These are phyloP conservation scores for Hemicentrotus pulcherrimus DNA, from an alignment of 35 echinoderm and acorn worm species.

Conservation along the genomic window DNA sequence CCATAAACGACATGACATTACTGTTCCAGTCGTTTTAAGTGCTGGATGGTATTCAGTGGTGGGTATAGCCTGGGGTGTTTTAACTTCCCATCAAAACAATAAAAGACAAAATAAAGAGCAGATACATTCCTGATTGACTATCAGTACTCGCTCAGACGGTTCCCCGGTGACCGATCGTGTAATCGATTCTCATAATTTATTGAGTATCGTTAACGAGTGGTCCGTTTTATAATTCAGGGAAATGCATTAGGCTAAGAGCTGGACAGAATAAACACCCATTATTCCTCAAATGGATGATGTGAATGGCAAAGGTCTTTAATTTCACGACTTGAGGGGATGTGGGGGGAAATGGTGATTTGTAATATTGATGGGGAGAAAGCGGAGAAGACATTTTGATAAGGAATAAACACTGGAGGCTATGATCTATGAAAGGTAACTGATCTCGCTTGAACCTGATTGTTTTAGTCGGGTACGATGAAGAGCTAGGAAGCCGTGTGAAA, in stretches of 20 bases:
- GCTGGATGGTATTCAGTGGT: not conserved
- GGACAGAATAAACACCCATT: slow-evolving; percentile 24
- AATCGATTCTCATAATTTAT: slow-evolving; percentile 45
- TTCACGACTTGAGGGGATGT: not conserved
- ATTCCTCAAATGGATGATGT: slow-evolving; percentile 36
- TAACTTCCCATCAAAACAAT: slow-evolving; percentile 2
- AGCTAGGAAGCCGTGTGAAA: not conserved
- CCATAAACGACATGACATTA: not conserved
- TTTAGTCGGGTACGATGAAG: not conserved
- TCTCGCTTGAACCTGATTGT: not conserved
- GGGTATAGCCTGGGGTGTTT: slow-evolving; percentile 24
- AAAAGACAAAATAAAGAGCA: not conserved
- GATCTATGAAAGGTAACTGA: not conserved
- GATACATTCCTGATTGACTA: slow-evolving; percentile 30
- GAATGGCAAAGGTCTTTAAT: slow-evolving; percentile 35
- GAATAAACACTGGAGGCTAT: slow-evolving; percentile 10
- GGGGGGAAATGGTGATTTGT: slow-evolving; percentile 9
- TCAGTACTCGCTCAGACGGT: slow-evolving; percentile 20
- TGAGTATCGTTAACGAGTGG: slow-evolving; percentile 1
- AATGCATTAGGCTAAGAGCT: not conserved
- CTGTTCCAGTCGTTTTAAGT: not conserved
- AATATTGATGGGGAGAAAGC: slow-evolving; percentile 34
- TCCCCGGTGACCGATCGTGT: slow-evolving; percentile 35
- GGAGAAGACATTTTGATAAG: not conserved
- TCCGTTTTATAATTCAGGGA: slow-evolving; percentile 43